Percentiles rank a stretch among this genome's conserved stretches.
These are phyloP conservation scores for Gallinago nigripennis DNA, from an alignment of 2,797 vertebrate species.

Conservation along the genomic window DNA sequence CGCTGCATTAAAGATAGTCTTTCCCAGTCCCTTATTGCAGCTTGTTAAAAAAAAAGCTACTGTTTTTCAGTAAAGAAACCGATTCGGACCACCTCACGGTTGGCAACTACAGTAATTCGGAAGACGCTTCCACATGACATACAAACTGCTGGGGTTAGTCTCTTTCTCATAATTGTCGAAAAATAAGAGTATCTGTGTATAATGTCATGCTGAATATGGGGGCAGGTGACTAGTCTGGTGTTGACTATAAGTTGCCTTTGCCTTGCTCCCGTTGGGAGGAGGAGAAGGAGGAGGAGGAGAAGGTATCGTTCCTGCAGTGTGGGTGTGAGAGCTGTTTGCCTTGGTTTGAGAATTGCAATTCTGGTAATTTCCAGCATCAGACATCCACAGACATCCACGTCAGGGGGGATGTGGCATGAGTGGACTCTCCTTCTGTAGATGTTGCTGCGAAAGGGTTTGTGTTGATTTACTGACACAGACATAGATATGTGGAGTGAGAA, in stretches of 20 bases:
- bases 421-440: not conserved
- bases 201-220: not conserved
- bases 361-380: too few relatives aligned
- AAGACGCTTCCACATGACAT: slow-evolving; percentile 75
- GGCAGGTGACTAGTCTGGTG: not conserved
- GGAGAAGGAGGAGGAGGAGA: not conserved
- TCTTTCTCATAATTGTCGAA: slow-evolving; percentile 50
- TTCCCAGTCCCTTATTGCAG: slow-evolving; percentile 46
- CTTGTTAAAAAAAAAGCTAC: slow-evolving; percentile 42
- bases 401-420: not conserved
- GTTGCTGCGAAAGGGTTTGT: not conserved
- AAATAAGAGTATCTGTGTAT: not conserved
- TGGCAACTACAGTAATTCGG: slow-evolving; percentile 74
- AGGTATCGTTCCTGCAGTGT: not conserved
- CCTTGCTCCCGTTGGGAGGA: not conserved
- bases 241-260: not conserved
- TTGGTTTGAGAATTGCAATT: not conserved
- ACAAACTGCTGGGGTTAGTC: slow-evolving; percentile 74
- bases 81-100: slow-evolving; percentile 71
- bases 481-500: too few relatives aligned
- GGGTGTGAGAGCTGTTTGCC: not conserved
- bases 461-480: not conserved
- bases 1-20: not conserved
- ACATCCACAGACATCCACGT: too few relatives aligned
- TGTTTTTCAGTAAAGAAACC: slow-evolving; percentile 74